Evolutionary conservation across 1,140 invertebrate species (phyloP).

Genomic region (Drosophila teissieri): DNA sequence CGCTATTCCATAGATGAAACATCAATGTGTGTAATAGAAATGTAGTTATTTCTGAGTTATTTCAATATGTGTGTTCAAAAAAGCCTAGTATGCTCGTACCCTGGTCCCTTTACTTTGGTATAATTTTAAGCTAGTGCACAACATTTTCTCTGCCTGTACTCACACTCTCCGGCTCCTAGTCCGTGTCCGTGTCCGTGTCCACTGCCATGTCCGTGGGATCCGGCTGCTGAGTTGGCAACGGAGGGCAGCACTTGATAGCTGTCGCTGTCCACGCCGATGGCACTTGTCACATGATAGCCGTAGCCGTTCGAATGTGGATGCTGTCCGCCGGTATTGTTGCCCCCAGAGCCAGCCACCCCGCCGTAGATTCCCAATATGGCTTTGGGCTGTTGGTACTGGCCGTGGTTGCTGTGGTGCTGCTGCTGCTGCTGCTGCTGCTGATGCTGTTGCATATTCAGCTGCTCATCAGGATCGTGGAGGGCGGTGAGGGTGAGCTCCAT

Average conservation of each 20-base stretch:
- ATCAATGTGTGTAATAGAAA: not conserved
- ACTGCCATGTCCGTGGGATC: constrained; percentile 44
- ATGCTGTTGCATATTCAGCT: constrained; percentile 76
- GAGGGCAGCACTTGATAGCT: constrained; percentile 84
- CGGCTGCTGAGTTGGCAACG: constrained; percentile 48
- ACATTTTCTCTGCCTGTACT: constrained; percentile 42
- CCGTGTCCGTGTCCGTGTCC: constrained; percentile 35
- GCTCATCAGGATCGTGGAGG: constrained; percentile 77
- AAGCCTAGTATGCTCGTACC: too few relatives aligned
- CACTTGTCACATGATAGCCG: constrained; percentile 84
- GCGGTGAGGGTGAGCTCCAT: constrained; percentile 78
- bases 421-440: constrained; percentile 66
- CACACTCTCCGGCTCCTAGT: constrained; percentile 66
- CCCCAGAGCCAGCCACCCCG: constrained; percentile 22
- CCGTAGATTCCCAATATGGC: constrained; percentile 61
- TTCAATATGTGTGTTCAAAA: too few relatives aligned
- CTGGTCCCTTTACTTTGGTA: too few relatives aligned
- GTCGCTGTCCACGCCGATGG: constrained; percentile 78
- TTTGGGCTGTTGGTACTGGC: constrained; percentile 56
- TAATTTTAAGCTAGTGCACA: not conserved
- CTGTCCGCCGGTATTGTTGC: constrained; percentile 11
- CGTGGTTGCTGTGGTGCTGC: constrained; percentile 56
- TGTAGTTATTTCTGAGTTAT: not conserved
- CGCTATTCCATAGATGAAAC: not conserved
- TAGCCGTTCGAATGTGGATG: constrained; percentile 72